Conservation (phyloP, 2,888 invertebrate species). For the Drosophila melanosoma region DNA sequence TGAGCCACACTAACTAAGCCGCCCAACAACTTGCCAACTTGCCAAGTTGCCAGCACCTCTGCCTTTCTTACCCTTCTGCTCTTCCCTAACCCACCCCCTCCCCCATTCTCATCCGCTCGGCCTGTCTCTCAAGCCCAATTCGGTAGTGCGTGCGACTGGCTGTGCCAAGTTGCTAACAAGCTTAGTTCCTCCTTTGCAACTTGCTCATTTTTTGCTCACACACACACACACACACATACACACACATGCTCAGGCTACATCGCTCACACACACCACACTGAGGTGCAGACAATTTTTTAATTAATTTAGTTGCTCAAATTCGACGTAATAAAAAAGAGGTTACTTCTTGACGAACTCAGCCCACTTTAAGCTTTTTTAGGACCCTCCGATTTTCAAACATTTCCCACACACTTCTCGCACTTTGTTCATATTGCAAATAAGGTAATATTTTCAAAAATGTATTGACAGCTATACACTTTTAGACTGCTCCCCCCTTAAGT, state of each 20-base stretch:
- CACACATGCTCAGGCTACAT: neutral
- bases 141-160: constrained; percentile 56
- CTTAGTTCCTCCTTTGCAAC: constrained; percentile 68
- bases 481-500: neutral
- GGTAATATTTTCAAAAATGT: too few relatives aligned
- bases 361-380: constrained; percentile 7
- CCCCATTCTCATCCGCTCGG: neutral
- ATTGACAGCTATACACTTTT: neutral
- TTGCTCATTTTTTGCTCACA: constrained; percentile 51
- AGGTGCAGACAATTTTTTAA: constrained; percentile 59
- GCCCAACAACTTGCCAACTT: constrained; percentile 42
- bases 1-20: constrained; percentile 33
- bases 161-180: constrained; percentile 75
- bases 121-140: constrained; percentile 12
- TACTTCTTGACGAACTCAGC: constrained; percentile 27
- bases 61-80: neutral
- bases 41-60: constrained; percentile 25
- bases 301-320: constrained; percentile 66
- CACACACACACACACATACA: constrained; percentile 5
- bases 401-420: neutral
- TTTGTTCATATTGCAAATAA: neutral
- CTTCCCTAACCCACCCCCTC: neutral
- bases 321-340: constrained; percentile 33
- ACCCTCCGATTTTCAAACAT: neutral
- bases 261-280: constrained; percentile 8